phyloP scores from a whole-genome alignment of 2,888 invertebrate genomes.

The Kryphioiulus occultus region DNA sequence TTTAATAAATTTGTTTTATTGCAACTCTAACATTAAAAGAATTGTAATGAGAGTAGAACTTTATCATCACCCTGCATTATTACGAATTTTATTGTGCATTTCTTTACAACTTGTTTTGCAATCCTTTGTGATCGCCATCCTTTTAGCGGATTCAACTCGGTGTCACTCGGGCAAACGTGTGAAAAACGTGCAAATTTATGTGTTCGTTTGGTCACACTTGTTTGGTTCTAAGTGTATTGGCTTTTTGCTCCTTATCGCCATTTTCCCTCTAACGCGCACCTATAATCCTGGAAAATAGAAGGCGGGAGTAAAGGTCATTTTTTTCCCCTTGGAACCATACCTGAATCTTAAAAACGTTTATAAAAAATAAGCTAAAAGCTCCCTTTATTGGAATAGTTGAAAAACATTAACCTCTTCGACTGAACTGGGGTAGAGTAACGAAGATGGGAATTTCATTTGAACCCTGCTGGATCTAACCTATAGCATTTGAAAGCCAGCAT shows the following conservation, averaged over 20 bases:
- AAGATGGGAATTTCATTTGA: background rate
- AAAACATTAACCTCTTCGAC: slow-evolving; percentile 29
- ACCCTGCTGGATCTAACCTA: background rate
- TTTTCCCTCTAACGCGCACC: background rate
- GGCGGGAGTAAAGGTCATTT: slow-evolving; percentile 24
- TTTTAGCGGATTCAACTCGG: background rate
- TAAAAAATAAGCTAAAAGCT: background rate
- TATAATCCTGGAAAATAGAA: slow-evolving; percentile 10
- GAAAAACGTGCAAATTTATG: background rate
- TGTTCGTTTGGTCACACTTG: background rate
- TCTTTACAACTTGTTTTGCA: background rate
- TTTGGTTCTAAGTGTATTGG: background rate
- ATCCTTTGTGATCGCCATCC: background rate
- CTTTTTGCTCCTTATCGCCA: background rate
- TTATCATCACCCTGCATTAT: background rate
- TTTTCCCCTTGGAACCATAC: background rate
- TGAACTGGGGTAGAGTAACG: background rate
- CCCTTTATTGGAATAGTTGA: slow-evolving; percentile 20
- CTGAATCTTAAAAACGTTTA: slow-evolving; percentile 24
- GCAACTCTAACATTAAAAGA: no score
- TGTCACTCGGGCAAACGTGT: background rate
- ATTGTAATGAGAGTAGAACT: no score
- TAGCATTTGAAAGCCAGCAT: background rate
- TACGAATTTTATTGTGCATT: background rate
- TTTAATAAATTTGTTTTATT: no score